Conservation (phyloP, 2,888 invertebrate genomes). For the Platerodrilus igneus region DNA sequence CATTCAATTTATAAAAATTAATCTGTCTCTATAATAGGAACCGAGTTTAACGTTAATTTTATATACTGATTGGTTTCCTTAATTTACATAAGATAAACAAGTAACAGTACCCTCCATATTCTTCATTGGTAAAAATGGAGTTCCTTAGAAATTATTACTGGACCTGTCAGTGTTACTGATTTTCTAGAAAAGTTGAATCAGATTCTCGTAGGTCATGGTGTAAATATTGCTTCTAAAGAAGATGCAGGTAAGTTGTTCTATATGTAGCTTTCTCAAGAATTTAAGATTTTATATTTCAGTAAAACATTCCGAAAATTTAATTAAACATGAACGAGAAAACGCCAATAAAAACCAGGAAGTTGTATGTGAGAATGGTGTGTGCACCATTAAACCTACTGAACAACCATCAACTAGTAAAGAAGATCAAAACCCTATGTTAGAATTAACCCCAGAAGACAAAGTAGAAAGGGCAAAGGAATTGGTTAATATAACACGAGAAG, state of each 20-base stretch:
- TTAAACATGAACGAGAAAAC: conserved; percentile 27
- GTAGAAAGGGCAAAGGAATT: conserved; percentile 62
- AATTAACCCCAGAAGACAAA: conserved; percentile 53
- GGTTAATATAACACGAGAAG: conserved; percentile 60
- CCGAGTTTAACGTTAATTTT: conserved; percentile 26
- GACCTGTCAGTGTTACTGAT: conserved; percentile 56
- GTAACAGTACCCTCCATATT: conserved; percentile 78
- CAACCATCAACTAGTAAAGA: conserved; percentile 15
- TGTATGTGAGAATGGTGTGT: conserved; percentile 54
- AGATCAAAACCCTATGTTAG: conserved; percentile 1
- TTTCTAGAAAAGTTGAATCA: conserved; percentile 62
- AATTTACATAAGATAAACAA: conserved; percentile 57
- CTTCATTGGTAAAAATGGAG: conserved; percentile 79
- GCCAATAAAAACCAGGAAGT: conserved; percentile 10
- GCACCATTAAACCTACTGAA: conserved; percentile 36
- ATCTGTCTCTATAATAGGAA: conserved; percentile 1
- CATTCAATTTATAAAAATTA: no score
- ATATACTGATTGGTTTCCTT: conserved; percentile 24
- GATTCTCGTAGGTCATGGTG: conserved; percentile 54
- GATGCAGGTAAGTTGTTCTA: no score
- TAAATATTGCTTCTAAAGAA: conserved; percentile 3
- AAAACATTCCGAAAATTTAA: no score
- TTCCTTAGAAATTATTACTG: conserved; percentile 76
- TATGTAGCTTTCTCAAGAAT: no score
- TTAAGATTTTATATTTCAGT: no score